Conservation (phyloP, 2,888 invertebrate genomes). For the Mechanitis mazaeus region DNA sequence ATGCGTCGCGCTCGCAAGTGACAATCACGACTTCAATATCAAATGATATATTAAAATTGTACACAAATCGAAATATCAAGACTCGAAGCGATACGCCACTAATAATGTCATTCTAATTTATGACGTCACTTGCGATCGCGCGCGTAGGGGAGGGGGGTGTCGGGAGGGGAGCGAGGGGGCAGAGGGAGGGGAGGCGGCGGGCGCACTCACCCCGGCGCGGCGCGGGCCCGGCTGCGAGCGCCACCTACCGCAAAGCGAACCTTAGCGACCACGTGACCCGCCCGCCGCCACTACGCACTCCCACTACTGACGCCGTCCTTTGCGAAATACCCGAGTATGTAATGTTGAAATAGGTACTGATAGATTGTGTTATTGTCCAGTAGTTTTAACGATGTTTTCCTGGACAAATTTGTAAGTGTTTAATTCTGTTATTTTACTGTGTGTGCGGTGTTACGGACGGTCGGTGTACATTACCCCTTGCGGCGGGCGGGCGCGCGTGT, state of each 20-base stretch:
- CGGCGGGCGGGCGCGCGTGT: slow-evolving; percentile 19
- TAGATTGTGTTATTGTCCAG: too few species aligned
- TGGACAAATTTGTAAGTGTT: neutral
- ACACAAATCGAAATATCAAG: too few species aligned
- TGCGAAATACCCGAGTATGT: slow-evolving; percentile 14
- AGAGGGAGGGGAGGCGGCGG: slow-evolving; percentile 13
- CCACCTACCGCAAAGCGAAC: slow-evolving; percentile 26
- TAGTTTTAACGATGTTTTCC: neutral
- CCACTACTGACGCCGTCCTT: neutral
- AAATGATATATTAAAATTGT: too few species aligned
- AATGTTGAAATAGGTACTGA: too few species aligned
- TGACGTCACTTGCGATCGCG: slow-evolving; percentile 16
- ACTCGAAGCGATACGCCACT: too few species aligned
- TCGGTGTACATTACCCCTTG: slow-evolving; percentile 5
- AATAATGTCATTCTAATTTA: slow-evolving; percentile 1
- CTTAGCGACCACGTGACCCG: slow-evolving; percentile 21
- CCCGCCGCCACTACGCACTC: slow-evolving; percentile 11
- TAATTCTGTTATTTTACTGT: slow-evolving; percentile 11
- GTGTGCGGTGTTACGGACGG: slow-evolving; percentile 15
- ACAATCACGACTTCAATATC: too few species aligned
- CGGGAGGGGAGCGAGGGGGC: slow-evolving; percentile 10
- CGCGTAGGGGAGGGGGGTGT: slow-evolving; percentile 7
- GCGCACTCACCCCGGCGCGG: slow-evolving; percentile 19
- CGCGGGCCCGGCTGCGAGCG: slow-evolving; percentile 18
- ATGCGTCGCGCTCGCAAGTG: slow-evolving; percentile 13